Evolutionary conservation across 2,888 invertebrate species (phyloP).

Genomic region (Unio delphinus): DNA sequence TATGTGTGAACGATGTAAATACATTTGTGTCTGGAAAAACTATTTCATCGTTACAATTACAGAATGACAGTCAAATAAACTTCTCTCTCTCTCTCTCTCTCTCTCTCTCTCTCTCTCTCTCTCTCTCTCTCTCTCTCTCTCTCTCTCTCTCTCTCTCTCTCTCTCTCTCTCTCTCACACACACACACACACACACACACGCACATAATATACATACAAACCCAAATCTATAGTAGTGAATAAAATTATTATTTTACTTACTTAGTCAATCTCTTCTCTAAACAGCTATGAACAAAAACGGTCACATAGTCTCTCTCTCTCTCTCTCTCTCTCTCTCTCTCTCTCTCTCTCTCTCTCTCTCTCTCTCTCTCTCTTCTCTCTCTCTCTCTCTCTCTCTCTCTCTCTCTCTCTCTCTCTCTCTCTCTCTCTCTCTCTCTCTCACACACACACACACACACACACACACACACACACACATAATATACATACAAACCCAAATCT

Average conservation of each 20-base stretch:
- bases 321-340: not conserved
- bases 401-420: slow-evolving; percentile 10
- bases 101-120: slow-evolving; percentile 5
- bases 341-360: slow-evolving; percentile 11
- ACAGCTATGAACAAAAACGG: too few species aligned
- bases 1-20: too few species aligned
- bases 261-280: too few species aligned
- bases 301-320: not conserved
- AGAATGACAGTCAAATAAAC: too few species aligned
- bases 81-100: not conserved
- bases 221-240: too few species aligned
- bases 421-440: slow-evolving; percentile 7
- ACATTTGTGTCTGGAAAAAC: not conserved
- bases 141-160: slow-evolving; percentile 6
- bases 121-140: slow-evolving; percentile 8
- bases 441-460: too few species aligned
- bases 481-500: too few species aligned
- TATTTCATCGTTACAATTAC: too few species aligned
- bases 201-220: too few species aligned
- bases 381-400: not conserved
- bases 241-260: too few species aligned
- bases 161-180: slow-evolving; percentile 9
- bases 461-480: too few species aligned
- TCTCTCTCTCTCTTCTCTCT: slow-evolving; percentile 6
- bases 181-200: not conserved